A percentile compares a stretch with the other conserved stretches of the same genome.
Evolutionary conservation across 2,888 invertebrate species (phyloP).

Genomic region (Lithophane leautieri): DNA sequence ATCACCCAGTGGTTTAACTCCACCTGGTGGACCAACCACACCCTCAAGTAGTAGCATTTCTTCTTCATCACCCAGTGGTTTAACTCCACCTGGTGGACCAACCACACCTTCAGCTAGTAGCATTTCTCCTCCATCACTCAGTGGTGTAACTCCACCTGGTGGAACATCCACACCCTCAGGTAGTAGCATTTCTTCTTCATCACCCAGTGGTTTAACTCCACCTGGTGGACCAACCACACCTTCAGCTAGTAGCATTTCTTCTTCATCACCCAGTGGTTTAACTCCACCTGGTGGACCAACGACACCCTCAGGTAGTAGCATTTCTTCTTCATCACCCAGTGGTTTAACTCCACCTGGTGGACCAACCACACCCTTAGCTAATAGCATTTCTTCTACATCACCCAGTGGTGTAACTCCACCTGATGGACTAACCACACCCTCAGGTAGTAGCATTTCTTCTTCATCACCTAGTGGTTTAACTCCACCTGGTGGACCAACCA

Average conservation of each 20-base stretch:
- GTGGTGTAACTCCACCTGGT: too few relatives aligned
- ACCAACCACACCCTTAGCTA: background rate
- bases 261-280: background rate
- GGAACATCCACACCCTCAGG: too few relatives aligned
- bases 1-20: too few relatives aligned
- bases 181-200: background rate
- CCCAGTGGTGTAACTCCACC: background rate
- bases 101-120: too few relatives aligned
- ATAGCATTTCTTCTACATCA: background rate
- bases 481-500: background rate
- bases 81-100: too few relatives aligned
- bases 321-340: too few relatives aligned
- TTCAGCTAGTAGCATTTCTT: background rate
- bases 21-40: too few relatives aligned
- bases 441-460: too few relatives aligned
- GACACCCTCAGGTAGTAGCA: too few relatives aligned
- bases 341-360: background rate
- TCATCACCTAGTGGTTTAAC: background rate
- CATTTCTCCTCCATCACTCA: too few relatives aligned
- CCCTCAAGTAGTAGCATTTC: too few relatives aligned
- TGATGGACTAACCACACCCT: background rate
- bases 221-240: background rate
- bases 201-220: accelerated
- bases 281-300: background rate
- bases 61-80: too few relatives aligned